Percentiles rank a stretch among this genome's conserved stretches.
Evolutionary conservation across 2,113 vertebrate genomes (phyloP).

Genomic region (Galeopterus variegatus): DNA sequence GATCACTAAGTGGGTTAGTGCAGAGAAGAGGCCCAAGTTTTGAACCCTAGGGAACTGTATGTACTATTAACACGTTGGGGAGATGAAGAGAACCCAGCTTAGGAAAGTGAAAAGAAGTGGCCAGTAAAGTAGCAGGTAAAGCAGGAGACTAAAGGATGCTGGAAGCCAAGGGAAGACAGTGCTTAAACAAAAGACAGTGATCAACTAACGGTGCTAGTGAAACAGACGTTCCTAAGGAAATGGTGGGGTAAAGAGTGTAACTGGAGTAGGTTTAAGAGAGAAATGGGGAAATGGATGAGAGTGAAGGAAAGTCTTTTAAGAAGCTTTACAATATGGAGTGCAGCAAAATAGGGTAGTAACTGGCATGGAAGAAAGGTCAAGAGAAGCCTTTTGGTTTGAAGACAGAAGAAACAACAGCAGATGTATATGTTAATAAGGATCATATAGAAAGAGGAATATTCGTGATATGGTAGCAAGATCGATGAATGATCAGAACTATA

Average conservation of each 20-base stretch:
- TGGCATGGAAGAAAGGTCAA: background rate
- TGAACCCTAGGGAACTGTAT: background rate
- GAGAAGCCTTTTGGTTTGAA: background rate
- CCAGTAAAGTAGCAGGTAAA: background rate
- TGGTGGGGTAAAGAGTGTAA: background rate
- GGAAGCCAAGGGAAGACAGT: background rate
- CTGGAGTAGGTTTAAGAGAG: background rate
- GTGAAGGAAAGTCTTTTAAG: background rate
- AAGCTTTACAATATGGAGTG: background rate
- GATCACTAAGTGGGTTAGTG: background rate
- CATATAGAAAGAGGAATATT: background rate
- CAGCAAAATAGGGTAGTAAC: background rate
- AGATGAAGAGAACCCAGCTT: background rate
- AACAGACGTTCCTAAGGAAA: background rate
- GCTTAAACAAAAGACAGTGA: background rate
- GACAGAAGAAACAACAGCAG: background rate
- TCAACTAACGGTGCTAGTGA: background rate
- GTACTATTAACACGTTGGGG: background rate
- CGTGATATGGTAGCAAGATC: background rate
- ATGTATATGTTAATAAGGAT: background rate
- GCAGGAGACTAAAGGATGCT: background rate
- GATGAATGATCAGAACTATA: background rate
- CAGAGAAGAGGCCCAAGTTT: background rate
- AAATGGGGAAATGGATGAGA: background rate
- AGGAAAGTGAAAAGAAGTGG: background rate